Conservation (phyloP, 2,113 vertebrate genomes). For the Microcebus lehilahytsara region DNA sequence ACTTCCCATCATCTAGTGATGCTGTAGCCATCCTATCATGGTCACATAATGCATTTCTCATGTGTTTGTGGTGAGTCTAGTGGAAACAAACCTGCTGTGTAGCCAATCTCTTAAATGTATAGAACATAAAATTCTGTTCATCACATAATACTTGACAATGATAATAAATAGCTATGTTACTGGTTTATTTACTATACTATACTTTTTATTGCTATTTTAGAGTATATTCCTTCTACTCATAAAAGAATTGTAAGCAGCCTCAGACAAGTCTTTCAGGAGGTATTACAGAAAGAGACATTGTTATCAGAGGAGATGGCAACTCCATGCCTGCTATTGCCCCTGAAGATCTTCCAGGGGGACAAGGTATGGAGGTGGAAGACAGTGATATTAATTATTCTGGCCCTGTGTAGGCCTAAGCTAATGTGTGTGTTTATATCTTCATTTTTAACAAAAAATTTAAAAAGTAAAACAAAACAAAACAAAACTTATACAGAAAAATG, state of each 20-base stretch:
- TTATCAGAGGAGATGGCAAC: background rate
- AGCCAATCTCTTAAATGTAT: background rate
- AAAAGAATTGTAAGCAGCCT: background rate
- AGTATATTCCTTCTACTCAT: background rate
- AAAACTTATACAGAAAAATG: background rate
- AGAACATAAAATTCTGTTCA: background rate
- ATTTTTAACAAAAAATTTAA: background rate
- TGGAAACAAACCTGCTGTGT: background rate
- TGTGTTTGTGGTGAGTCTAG: background rate
- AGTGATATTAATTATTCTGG: background rate
- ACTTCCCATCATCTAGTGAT: background rate
- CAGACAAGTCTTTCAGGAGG: background rate
- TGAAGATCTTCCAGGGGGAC: too few species aligned
- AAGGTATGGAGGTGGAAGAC: background rate
- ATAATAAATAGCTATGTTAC: background rate
- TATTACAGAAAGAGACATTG: background rate
- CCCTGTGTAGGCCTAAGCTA: background rate
- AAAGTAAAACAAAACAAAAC: background rate
- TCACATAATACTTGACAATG: background rate
- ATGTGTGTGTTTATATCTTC: background rate
- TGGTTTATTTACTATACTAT: background rate
- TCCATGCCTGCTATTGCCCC: background rate
- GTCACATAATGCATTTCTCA: background rate
- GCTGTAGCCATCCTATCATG: background rate
- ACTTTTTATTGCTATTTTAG: background rate